Evolutionary conservation across 1,140 invertebrate species (phyloP).

Genomic region (Papilio polyxenes): DNA sequence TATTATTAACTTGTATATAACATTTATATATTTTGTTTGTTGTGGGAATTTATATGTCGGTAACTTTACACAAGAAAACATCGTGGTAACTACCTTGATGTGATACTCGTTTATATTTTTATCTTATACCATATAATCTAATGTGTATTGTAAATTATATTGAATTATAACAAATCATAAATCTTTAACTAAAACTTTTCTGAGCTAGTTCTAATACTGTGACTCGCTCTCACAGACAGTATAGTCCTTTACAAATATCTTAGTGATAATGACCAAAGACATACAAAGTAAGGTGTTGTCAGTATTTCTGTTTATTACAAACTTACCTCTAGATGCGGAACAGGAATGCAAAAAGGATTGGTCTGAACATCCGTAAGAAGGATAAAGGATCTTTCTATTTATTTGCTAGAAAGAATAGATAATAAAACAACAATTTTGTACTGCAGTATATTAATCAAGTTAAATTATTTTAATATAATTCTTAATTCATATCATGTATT

Average conservation of each 20-base stretch:
- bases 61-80: too few species aligned
- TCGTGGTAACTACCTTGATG: not conserved
- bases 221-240: too few species aligned
- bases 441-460: not conserved
- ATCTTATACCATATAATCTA: not conserved
- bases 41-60: too few species aligned
- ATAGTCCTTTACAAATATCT: too few species aligned
- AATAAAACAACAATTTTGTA: conserved; percentile 9
- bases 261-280: too few species aligned
- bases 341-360: too few species aligned
- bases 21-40: not conserved
- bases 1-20: not conserved
- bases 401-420: not conserved
- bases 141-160: not conserved
- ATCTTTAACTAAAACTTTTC: too few species aligned
- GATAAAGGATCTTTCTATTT: not conserved
- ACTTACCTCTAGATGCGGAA: too few species aligned
- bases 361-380: not conserved
- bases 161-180: not conserved
- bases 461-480: not conserved
- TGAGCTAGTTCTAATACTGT: too few species aligned
- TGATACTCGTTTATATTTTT: not conserved
- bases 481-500: not conserved
- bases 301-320: too few species aligned
- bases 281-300: too few species aligned